These are phyloP conservation scores for Scalopus aquaticus DNA, from an alignment of 2,113 vertebrate genomes.

Conservation along the genomic window DNA sequence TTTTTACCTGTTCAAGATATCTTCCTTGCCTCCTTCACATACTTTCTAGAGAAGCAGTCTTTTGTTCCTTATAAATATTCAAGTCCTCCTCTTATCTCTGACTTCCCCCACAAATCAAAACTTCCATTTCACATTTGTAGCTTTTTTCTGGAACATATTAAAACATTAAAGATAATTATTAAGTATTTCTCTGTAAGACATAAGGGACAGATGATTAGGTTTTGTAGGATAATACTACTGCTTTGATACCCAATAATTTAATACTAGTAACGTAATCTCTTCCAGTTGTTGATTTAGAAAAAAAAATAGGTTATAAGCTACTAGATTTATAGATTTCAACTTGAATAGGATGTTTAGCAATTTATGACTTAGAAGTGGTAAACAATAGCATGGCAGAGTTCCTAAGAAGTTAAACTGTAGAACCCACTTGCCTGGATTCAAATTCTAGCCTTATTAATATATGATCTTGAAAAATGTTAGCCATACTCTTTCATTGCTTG, in stretches of 20 bases:
- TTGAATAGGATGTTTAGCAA: not conserved
- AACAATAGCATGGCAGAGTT: not conserved
- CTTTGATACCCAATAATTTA: not conserved
- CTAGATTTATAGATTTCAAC: not conserved
- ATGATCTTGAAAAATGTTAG: not conserved
- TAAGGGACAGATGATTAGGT: not conserved
- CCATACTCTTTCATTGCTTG: not conserved
- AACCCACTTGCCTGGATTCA: not conserved
- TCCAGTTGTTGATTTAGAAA: not conserved
- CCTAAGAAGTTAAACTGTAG: not conserved
- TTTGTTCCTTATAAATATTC: not conserved
- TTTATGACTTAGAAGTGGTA: not conserved
- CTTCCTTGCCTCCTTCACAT: not conserved
- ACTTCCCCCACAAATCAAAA: not conserved
- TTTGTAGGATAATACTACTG: not conserved
- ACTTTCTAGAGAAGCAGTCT: not conserved
- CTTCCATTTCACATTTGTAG: not conserved
- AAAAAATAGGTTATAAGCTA: not conserved
- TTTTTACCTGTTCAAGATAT: not conserved
- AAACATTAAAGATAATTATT: not conserved
- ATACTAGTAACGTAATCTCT: not conserved
- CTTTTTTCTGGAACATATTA: constrained; percentile 3
- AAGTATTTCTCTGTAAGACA: not conserved
- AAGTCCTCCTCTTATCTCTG: not conserved
- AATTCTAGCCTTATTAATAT: not conserved